Evolutionary conservation across 92 coral and sea anemone species (phyloP).

Genomic region (Bergia puertoricense): DNA sequence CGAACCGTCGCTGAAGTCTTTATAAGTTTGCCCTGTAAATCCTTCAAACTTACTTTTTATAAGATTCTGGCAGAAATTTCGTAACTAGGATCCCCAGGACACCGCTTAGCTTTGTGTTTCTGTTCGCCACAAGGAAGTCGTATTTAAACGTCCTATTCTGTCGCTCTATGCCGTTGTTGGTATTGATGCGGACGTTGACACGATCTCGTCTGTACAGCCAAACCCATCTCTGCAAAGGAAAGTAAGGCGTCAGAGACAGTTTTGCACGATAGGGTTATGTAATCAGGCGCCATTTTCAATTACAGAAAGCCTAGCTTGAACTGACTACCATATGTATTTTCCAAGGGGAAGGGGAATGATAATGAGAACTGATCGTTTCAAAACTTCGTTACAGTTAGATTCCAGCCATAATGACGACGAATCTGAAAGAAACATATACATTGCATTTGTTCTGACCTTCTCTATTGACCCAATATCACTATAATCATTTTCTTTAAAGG

Average conservation of each 20-base stretch:
- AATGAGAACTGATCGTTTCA: background rate
- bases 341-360: too few relatives aligned
- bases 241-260: background rate
- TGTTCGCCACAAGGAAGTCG: constrained; percentile 1
- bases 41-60: background rate
- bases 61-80: constrained; percentile 19
- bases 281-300: background rate
- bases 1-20: background rate
- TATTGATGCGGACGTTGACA: background rate
- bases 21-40: background rate
- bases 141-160: constrained; percentile 24
- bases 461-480: too few relatives aligned
- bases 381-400: too few relatives aligned
- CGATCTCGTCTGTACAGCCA: background rate
- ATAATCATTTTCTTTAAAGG: too few relatives aligned
- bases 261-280: background rate
- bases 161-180: constrained; percentile 21
- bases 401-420: too few relatives aligned
- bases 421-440: too few relatives aligned
- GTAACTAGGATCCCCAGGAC: constrained; percentile 7
- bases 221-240: constrained; percentile 12
- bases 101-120: constrained; percentile 23
- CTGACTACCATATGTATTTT: too few relatives aligned
- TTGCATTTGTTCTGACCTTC: too few relatives aligned
- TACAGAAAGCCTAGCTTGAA: background rate